phyloP scores from a whole-genome alignment of 2,797 vertebrate genomes.

The Margarornis squamiger region DNA sequence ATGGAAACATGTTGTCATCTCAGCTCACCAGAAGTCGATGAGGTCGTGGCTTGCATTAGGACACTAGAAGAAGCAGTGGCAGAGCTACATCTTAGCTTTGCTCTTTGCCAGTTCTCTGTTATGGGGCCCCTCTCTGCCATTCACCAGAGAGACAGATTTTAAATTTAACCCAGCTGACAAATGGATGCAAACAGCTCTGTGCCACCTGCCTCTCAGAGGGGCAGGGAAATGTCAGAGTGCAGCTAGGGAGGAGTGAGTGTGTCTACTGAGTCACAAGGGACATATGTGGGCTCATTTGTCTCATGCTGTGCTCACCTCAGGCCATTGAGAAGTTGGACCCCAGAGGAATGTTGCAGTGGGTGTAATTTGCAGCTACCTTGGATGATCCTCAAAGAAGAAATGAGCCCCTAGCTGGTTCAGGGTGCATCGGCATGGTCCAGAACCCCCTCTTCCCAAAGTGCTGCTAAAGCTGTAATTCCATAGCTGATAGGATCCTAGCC shows the following conservation, averaged over 20 bases:
- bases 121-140: background rate
- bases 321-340: background rate
- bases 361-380: background rate
- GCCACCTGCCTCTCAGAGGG: background rate
- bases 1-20: background rate
- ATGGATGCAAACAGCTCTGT: background rate
- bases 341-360: background rate
- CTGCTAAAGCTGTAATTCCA: background rate
- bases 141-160: background rate
- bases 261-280: background rate
- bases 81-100: background rate
- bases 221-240: background rate
- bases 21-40: accelerated
- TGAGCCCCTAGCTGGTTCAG: background rate
- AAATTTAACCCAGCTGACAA: background rate
- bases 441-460: background rate
- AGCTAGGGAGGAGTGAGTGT: background rate
- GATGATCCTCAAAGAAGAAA: background rate
- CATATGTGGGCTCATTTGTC: background rate
- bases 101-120: background rate
- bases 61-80: background rate
- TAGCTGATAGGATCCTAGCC: background rate
- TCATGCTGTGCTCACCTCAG: background rate
- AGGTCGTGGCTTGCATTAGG: background rate
- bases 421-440: background rate